Evolutionary conservation across 2,888 invertebrate species (phyloP).

Genomic region (Drosophila monieri): DNA sequence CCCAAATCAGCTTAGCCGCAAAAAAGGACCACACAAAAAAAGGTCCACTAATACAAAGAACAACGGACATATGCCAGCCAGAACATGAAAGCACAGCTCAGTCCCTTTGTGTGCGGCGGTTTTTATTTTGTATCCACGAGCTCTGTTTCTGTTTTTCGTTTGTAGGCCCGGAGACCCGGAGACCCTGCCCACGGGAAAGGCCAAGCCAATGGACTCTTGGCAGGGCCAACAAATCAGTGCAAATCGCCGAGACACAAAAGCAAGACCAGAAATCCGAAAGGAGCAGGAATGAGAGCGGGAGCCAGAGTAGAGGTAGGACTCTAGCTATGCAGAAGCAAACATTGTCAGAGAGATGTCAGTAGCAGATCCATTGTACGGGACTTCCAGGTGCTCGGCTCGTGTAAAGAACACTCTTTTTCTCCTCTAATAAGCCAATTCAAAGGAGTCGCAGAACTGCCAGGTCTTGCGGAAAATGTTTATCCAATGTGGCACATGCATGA

Average conservation of each 20-base stretch:
- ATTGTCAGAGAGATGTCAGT: conserved; percentile 36
- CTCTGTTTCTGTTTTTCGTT: conserved; percentile 9
- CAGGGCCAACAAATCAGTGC: conserved; percentile 73
- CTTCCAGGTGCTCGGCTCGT: conserved; percentile 28
- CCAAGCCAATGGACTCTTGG: conserved; percentile 64
- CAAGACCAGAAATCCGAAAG: not conserved
- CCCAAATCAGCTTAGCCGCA: conserved; percentile 58
- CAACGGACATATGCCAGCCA: conserved; percentile 73
- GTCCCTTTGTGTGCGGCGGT: conserved; percentile 36
- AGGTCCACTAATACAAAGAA: conserved; percentile 62
- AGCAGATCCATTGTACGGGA: not conserved
- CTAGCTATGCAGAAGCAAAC: conserved; percentile 14
- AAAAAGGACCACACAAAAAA: conserved; percentile 27
- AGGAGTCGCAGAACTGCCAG: conserved; percentile 8
- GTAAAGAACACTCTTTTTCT: conserved; percentile 14
- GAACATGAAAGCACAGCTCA: conserved; percentile 46
- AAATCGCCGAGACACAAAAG: conserved; percentile 68
- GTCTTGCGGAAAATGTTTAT: conserved; percentile 36
- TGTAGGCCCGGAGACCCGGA: conserved; percentile 63
- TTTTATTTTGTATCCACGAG: conserved; percentile 38
- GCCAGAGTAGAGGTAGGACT: not conserved
- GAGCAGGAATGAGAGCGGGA: no score
- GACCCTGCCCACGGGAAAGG: conserved; percentile 60
- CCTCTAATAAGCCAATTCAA: conserved; percentile 45
- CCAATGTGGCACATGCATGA: conserved; percentile 46